Percentiles rank a stretch among this genome's conserved stretches.
Evolutionary conservation across 2,888 invertebrate species (phyloP).

Genomic region (Trachelus troglodyta): DNA sequence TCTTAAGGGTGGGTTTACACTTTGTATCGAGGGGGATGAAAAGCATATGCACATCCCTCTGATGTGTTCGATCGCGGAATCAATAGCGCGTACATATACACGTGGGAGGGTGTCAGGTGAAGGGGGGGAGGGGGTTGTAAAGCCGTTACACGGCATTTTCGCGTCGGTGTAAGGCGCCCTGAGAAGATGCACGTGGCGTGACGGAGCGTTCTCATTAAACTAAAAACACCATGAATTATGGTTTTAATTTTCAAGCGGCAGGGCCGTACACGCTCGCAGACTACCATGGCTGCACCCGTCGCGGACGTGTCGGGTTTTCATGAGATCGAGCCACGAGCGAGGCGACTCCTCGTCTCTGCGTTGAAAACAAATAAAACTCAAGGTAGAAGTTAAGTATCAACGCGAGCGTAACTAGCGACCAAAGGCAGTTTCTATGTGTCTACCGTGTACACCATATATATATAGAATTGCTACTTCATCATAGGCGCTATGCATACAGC

Average conservation of each 20-base stretch:
- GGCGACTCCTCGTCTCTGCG: not conserved
- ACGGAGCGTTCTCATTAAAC: slow-evolving; percentile 33
- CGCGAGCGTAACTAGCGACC: not conserved
- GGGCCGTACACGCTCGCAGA: not conserved
- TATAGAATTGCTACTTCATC: not conserved
- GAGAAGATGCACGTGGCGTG: slow-evolving; percentile 49
- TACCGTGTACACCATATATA: not conserved
- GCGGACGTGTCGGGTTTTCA: not conserved
- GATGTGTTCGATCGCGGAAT: not conserved
- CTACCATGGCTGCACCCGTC: not conserved
- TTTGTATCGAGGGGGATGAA: not conserved
- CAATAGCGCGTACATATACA: not conserved
- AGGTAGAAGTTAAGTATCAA: not conserved
- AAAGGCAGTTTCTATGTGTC: not conserved
- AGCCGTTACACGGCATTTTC: slow-evolving; percentile 18
- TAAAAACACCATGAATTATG: slow-evolving; percentile 44
- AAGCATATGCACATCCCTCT: not conserved
- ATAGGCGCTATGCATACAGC: not conserved
- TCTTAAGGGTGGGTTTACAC: not conserved
- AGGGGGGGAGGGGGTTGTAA: slow-evolving; percentile 15
- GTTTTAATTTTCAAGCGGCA: slow-evolving; percentile 38
- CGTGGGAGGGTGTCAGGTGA: slow-evolving; percentile 1
- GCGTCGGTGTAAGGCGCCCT: slow-evolving; percentile 20
- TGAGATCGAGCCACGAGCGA: not conserved
- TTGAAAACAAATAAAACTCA: not conserved